Evolutionary conservation across 2,113 vertebrate genomes (phyloP), one percentile per base, ranked within the genome.

Genomic region (Cyprinodon tularosa): DNA sequence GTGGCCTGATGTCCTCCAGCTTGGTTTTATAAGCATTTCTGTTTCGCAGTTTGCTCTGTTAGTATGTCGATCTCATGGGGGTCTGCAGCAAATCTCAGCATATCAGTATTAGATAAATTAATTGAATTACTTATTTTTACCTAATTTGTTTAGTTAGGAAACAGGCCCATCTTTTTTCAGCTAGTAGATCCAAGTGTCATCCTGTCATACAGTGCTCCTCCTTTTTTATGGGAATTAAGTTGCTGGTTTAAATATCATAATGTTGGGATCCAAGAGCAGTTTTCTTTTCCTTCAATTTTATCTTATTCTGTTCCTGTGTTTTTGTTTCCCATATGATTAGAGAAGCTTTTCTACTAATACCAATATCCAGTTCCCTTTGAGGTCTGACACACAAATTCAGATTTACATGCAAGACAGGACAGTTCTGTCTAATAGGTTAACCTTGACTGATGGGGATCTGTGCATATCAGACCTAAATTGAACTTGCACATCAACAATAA

Each of bases 11-110:
- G 29, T 80, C 81, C 11, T 76, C 62, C 40, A 22, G 61, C 77
- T 76, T 8, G 22, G 47, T 82, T 81, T 85, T 73, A 77, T 88
- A 84, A 89, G 72, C 60, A 59, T 76, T 63, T 83, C 65, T 50
- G 20, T 74, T 61, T 53, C 71, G 39, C 47, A 47, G 47, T 62
- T 6, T 36, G 50, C 61, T 44, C 74, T 53, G 12, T 76, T 71
- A 17, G n/a, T 74, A 73, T 75, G 74, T 60, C 59, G 42, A 29
- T 45, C 29, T 82, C 67, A 64, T 63, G 13, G 22, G 59, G 13
- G 80, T n/a, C 37, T 64, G 44, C 12, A 42, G 64, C 61, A 59
- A 79, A 4, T 71, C 29, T 29, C 29, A 29, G 29, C 29, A 29
- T 29, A 29, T 29, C 29, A 29, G 29, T 29, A 29, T 29, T 29